phyloP scores from a whole-genome alignment of 2,113 vertebrate species.

The Lathamus discolor region DNA sequence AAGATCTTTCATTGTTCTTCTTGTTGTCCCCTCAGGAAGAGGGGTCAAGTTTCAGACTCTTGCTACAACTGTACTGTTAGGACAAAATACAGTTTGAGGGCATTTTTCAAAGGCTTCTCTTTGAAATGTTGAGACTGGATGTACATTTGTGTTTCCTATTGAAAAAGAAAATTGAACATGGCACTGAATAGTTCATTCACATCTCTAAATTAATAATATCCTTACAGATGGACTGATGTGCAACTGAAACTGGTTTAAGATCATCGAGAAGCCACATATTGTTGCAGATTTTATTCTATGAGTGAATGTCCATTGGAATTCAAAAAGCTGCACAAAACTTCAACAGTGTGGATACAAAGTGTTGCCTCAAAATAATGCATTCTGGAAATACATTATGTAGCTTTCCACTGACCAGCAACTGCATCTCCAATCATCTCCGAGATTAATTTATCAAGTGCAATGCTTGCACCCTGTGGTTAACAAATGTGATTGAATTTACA shows the following conservation, averaged over 20 bases:
- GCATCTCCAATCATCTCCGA: background rate
- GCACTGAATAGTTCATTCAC: background rate
- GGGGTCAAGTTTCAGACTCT: background rate
- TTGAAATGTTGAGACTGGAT: background rate
- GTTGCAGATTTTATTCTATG: background rate
- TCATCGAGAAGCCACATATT: background rate
- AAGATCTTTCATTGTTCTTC: background rate
- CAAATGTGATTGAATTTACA: background rate
- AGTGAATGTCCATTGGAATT: background rate
- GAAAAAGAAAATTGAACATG: background rate
- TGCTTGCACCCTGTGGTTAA: background rate
- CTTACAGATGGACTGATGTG: background rate
- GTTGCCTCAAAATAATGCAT: background rate
- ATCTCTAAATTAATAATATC: background rate
- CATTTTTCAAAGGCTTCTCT: background rate
- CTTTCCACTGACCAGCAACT: background rate
- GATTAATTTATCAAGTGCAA: background rate
- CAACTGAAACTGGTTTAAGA: background rate
- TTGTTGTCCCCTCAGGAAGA: background rate
- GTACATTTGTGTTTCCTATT: background rate
- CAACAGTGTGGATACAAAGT: background rate
- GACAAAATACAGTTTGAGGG: background rate
- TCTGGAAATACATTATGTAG: background rate
- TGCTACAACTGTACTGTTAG: background rate
- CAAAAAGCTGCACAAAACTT: background rate